These are phyloP conservation scores for Rhipidura dahli DNA, from an alignment of 2,113 vertebrate species.

Conservation along the genomic window DNA sequence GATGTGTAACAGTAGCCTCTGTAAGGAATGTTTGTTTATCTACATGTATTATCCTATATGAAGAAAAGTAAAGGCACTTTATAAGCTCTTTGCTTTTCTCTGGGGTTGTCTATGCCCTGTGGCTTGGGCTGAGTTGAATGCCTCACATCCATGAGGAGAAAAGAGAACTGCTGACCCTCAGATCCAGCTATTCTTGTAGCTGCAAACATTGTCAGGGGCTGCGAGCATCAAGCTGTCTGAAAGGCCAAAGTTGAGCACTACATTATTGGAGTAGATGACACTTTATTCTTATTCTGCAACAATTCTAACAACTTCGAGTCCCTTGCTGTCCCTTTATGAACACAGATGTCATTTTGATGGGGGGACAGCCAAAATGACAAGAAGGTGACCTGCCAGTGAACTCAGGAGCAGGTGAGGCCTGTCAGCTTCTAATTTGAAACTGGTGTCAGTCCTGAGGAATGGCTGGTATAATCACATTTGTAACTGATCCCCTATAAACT, in stretches of 20 bases:
- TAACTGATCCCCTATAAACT: constrained; percentile 71
- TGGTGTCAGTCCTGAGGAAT: constrained; percentile 76
- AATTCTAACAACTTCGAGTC: constrained; percentile 58
- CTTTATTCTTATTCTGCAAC: constrained; percentile 64
- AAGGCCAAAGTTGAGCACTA: constrained; percentile 68
- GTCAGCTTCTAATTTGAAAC: constrained; percentile 84
- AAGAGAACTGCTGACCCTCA: constrained; percentile 8
- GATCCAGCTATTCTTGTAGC: constrained; percentile 26
- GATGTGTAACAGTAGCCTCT: not conserved
- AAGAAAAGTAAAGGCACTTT: not conserved
- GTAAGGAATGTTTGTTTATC: not conserved
- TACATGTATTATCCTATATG: not conserved
- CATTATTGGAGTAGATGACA: constrained; percentile 56
- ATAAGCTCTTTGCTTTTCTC: not conserved
- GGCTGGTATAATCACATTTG: constrained; percentile 76
- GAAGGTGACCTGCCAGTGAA: constrained; percentile 84
- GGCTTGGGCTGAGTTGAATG: not conserved
- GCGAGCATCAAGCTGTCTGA: not conserved
- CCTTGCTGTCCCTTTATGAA: constrained; percentile 63
- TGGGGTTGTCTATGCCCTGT: not conserved
- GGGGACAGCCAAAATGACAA: constrained; percentile 61
- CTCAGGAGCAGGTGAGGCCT: constrained; percentile 79
- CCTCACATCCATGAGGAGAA: not conserved
- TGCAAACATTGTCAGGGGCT: constrained; percentile 25
- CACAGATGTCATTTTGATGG: constrained; percentile 73